These are phyloP conservation scores for Oenanthe oenanthe DNA, from an alignment of 2,113 vertebrate species.

Conservation along the genomic window DNA sequence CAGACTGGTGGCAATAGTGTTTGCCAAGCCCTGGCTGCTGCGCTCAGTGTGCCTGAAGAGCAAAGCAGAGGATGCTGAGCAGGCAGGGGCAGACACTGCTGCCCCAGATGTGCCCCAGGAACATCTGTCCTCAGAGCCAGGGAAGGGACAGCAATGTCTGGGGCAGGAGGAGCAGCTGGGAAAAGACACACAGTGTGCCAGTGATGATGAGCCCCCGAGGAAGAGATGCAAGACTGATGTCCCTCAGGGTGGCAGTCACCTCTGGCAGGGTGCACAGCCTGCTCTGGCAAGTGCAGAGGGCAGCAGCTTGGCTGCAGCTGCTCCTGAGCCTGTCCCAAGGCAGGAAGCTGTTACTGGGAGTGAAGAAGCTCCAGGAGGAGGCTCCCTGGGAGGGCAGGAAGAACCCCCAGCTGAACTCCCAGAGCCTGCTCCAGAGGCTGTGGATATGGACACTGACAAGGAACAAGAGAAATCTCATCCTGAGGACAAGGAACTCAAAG, in stretches of 20 bases:
- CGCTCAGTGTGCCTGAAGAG: slow-evolving; percentile 57
- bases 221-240: slow-evolving; percentile 36
- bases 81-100: not conserved
- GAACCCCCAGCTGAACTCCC: not conserved
- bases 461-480: slow-evolving; percentile 7
- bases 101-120: not conserved
- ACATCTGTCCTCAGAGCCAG: not conserved
- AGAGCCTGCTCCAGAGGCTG: not conserved
- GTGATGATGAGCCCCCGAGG: slow-evolving; percentile 5
- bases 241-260: not conserved
- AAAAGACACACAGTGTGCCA: not conserved
- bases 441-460: not conserved
- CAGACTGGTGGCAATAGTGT: slow-evolving; percentile 76
- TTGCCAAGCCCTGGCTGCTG: slow-evolving; percentile 80
- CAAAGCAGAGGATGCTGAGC: not conserved
- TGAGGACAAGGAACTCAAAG: not conserved
- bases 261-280: not conserved
- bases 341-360: not conserved
- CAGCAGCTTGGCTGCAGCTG: not conserved
- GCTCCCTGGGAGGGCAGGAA: not conserved
- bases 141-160: not conserved
- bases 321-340: not conserved
- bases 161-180: not conserved
- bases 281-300: not conserved
- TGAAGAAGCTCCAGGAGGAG: not conserved